Base-by-base conservation (phyloP, 2,888 invertebrate species). In the Nomada ferruginata region DNA sequence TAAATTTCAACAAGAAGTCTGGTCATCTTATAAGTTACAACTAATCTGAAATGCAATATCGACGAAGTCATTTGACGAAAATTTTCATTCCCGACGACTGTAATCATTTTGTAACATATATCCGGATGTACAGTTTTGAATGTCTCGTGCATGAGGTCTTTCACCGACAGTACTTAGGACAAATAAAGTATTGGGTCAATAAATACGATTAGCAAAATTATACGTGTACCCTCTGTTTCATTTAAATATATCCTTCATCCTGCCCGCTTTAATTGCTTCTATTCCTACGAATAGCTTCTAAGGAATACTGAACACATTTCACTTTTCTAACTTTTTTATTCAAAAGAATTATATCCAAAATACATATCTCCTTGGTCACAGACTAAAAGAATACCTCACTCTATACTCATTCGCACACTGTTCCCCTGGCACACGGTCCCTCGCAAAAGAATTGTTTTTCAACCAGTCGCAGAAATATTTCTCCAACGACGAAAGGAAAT, bases 121-220 rank as follows among this genome's bases (percentile, higher is more conserved):
- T 52, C 11, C 60, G 26, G 65, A 60, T 71, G 73, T 79, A 78
- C 71, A 81, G 63, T 69, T 81, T 50, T 64, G 26, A 82, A 69
- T 73, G 68, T 74, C 66, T 68, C 23, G 57, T 77, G 72, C 61
- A 66, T 77, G 60, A 77, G 77, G 77, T 80, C 80, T 81, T 81
- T 81, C 79, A 79, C 63, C 9, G 23, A 52, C 63, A 78, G 57
- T 81, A 79, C 63, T 73, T 81, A 82, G 69, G 50, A 20, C 36
- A 10, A 79, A 64, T 80, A 42, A 81, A 73, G 55, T 70, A 76
- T 76, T 82, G 23, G 36, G n/a, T 70, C 55, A 80, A 80, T 75
- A 82, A 82, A 82, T 42, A 57, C 53, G 26, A 52, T 83, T 73
- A 77, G 44, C 26, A 69, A 42, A 65, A 82, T 10, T 42, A 68